These are phyloP conservation scores for Vesta saturnalis DNA, from an alignment of 2,888 invertebrate genomes.

Conservation along the genomic window DNA sequence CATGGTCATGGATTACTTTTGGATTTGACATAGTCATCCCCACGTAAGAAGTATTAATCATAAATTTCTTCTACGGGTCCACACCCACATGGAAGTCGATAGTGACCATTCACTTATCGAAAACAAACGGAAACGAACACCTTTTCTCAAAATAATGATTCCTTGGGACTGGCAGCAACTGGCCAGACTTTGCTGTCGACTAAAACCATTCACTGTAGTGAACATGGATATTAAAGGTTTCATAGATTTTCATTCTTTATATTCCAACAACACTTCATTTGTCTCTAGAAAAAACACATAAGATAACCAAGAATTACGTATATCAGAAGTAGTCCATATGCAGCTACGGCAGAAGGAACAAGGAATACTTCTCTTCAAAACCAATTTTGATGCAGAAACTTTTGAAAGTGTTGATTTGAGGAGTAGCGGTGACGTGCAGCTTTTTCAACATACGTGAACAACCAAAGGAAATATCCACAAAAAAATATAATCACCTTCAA, in stretches of 20 bases:
- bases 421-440: neutral
- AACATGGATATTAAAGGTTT: neutral
- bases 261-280: neutral
- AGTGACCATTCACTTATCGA: neutral
- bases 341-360: neutral
- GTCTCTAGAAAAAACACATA: neutral
- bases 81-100: neutral
- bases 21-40: neutral
- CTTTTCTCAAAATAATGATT: neutral
- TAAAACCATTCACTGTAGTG: neutral
- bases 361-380: too few relatives aligned
- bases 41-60: neutral
- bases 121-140: neutral
- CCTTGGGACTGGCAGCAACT: neutral
- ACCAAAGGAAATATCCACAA: neutral
- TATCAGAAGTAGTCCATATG: neutral
- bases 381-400: neutral
- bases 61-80: neutral
- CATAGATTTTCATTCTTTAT: neutral
- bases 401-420: too few relatives aligned
- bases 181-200: neutral
- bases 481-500: neutral
- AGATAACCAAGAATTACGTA: neutral
- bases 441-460: neutral
- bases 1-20: neutral